Conservation (phyloP, 2,797 vertebrate genomes). For the Sebastes melanostomus region DNA sequence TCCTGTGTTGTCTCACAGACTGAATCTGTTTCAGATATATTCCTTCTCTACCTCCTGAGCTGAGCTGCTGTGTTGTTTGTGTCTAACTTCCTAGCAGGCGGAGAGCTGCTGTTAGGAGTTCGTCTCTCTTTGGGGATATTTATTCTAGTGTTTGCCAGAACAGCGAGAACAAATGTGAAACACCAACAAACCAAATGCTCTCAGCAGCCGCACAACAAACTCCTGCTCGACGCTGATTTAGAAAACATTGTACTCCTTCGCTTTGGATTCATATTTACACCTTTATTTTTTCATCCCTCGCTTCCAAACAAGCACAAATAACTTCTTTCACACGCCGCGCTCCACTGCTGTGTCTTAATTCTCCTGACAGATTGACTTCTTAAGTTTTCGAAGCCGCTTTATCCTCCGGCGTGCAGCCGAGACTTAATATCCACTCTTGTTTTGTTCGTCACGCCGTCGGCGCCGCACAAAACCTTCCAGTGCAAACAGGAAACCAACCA, state of each 20-base stretch:
- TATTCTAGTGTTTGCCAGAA: slow-evolving; percentile 44
- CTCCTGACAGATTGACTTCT: slow-evolving; percentile 34
- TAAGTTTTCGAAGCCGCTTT: not conserved
- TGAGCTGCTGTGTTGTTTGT: not conserved
- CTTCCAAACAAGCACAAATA: not conserved
- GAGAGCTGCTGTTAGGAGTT: slow-evolving; percentile 21
- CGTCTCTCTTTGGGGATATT: slow-evolving; percentile 32
- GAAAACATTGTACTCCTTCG: not conserved
- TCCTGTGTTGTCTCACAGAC: not conserved
- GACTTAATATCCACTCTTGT: slow-evolving; percentile 30
- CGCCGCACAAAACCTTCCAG: not conserved
- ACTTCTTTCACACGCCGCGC: not conserved
- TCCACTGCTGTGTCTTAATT: slow-evolving; percentile 7
- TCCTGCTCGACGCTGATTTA: not conserved
- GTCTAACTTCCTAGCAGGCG: not conserved
- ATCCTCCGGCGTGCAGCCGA: not conserved
- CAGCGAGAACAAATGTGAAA: slow-evolving; percentile 33
- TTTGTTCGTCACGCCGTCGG: slow-evolving; percentile 20
- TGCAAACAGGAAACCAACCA: slow-evolving; percentile 23
- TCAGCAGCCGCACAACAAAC: not conserved
- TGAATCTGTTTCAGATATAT: no score
- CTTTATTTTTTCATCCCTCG: not conserved
- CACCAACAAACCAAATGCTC: slow-evolving; percentile 8
- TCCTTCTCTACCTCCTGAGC: no score
- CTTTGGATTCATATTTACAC: slow-evolving; percentile 7